Conservation (phyloP, 2,113 vertebrate species). For the Centropus bengalensis region DNA sequence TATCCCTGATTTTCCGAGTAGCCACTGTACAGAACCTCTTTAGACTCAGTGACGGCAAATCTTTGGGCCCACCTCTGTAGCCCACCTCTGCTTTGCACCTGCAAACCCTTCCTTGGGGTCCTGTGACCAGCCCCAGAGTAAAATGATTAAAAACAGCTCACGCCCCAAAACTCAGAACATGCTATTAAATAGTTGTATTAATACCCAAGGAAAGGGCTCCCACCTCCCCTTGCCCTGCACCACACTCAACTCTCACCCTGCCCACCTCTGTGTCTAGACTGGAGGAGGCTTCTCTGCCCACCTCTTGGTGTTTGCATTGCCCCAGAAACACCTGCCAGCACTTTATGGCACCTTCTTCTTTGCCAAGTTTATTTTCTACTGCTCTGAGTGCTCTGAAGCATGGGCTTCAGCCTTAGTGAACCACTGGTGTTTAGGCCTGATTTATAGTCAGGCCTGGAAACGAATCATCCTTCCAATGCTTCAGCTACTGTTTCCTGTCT, state of each 20-base stretch:
- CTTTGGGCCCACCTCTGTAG: background rate
- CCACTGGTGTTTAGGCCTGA: background rate
- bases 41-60: background rate
- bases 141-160: background rate
- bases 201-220: background rate
- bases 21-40: background rate
- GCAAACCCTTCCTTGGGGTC: background rate
- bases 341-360: background rate
- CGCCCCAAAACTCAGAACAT: background rate
- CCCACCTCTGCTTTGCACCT: background rate
- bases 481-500: background rate
- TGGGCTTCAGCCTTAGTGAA: background rate
- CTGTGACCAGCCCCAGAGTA: background rate
- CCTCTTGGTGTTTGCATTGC: background rate
- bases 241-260: background rate
- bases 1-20: background rate
- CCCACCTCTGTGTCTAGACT: background rate
- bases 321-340: background rate
- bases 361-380: background rate
- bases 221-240: background rate
- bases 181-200: background rate
- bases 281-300: background rate
- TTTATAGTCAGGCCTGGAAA: background rate
- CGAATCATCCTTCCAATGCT: background rate
- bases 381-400: background rate